Evolutionary conservation across 2,113 vertebrate species (phyloP).

Genomic region (Alexandromys fortis): DNA sequence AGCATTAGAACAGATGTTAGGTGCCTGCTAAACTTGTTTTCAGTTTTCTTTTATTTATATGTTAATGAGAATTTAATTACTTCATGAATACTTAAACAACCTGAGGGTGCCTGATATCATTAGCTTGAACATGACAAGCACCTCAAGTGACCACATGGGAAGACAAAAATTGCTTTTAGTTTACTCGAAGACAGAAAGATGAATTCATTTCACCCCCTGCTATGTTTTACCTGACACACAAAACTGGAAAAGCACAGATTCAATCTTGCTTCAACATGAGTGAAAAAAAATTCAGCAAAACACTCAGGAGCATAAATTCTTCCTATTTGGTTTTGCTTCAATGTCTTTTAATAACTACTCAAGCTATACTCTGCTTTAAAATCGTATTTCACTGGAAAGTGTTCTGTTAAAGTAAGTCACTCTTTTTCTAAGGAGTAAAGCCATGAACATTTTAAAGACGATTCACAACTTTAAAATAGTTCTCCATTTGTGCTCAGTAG

Average conservation of each 20-base stretch:
- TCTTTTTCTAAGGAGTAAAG: constrained; percentile 75
- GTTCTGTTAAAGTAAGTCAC: constrained; percentile 66
- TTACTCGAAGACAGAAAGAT: constrained; percentile 88
- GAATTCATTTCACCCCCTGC: constrained; percentile 89
- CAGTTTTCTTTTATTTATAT: constrained; percentile 93
- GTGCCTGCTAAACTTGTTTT: constrained; percentile 90
- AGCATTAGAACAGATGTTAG: constrained; percentile 92
- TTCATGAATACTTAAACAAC: constrained; percentile 93
- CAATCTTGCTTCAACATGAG: constrained; percentile 75
- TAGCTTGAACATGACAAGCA: constrained; percentile 91
- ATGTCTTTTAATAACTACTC: constrained; percentile 78
- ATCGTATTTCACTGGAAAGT: constrained; percentile 69
- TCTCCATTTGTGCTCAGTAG: constrained; percentile 50
- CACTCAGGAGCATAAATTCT: constrained; percentile 73
- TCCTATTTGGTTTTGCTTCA: constrained; percentile 79
- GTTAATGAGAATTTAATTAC: constrained; percentile 95
- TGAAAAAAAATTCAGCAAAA: constrained; percentile 72
- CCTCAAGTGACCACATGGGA: constrained; percentile 92
- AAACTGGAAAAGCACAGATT: constrained; percentile 81
- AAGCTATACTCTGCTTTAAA: constrained; percentile 42
- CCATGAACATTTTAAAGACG: constrained; percentile 58
- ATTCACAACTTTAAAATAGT: constrained; percentile 51
- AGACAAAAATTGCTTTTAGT: constrained; percentile 90
- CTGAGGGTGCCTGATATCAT: constrained; percentile 92
- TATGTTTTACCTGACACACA: constrained; percentile 85